phyloP scores from a whole-genome alignment of 2,888 invertebrate genomes.

The Fragum sueziense region DNA sequence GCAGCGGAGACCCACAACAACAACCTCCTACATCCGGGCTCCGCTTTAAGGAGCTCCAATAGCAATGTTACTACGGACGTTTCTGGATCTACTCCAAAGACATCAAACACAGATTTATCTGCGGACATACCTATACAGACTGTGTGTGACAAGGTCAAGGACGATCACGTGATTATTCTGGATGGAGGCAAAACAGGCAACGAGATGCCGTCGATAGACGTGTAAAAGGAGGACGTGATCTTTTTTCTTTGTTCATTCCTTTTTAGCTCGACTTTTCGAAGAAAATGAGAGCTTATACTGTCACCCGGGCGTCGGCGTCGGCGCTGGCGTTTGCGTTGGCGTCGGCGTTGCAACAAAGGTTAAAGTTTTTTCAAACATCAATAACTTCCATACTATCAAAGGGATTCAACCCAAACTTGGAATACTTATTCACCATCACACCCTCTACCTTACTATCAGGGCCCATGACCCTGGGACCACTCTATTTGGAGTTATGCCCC shows the following conservation, averaged over 20 bases:
- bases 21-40: conserved; percentile 7
- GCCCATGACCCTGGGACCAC: no score
- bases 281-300: no score
- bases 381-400: no score
- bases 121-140: not conserved
- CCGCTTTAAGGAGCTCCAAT: not conserved
- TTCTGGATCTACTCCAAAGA: not conserved
- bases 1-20: not conserved
- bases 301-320: no score
- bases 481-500: no score
- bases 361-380: no score
- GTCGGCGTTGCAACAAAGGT: no score
- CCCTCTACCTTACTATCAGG: no score
- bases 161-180: not conserved
- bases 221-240: not conserved
- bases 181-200: not conserved
- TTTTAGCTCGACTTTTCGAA: no score
- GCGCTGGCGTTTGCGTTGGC: no score
- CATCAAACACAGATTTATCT: not conserved
- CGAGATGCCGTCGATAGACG: conserved; percentile 1
- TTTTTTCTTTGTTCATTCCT: not conserved
- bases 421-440: no score
- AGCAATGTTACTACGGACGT: not conserved
- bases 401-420: no score
- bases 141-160: not conserved